Evolutionary conservation across 2,888 invertebrate genomes (phyloP), one percentile per base, ranked within the genome.

Genomic region (Drosophila cognata): DNA sequence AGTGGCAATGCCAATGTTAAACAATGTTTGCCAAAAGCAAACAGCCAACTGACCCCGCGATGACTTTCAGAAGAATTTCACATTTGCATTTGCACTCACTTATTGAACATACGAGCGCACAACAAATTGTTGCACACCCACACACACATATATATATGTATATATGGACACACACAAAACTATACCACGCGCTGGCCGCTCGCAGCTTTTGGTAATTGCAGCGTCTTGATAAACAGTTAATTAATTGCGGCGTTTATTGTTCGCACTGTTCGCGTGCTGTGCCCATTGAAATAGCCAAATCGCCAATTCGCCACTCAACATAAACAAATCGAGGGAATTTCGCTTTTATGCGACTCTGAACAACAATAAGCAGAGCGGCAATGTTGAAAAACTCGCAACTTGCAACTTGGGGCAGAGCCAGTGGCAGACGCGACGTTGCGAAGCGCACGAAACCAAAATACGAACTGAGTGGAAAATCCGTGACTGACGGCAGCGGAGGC

Each of bases 381-480:
- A 81, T 66, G 57, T 48, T 64, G 72, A 66, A 33, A 79, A 58
- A 18, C 53, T 46, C 63, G 53, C 50, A 50, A 8, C 46, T 25
- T 46, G 46, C 46, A 25, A 46, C 25, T 16, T 46, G 46, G 8
- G 7, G 25, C 46, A 46, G 38, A 58, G 31, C 50, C 70, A 61
- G 35, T 18, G 53, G 64, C 33, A 66, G 68, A 53, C 66, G 55
- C 38, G 48, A 64, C 70, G 90, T 67, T 84, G 82, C 74, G 84
- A 66, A 63, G 69, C 77, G 66, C 58, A 58, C 80, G 89, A 82
- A 75, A 69, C 71, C 82, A 71, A 64, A 78, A 84, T 74, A 76
- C 87, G 78, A 79, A 89, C 89, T 89, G 82, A 90, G 76, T 53
- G 69, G 60, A 50, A 66, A 81, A 59, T 62, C 52, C 64, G 56